phyloP scores from a whole-genome alignment of 2,888 invertebrate genomes.

The Thera obeliscata region DNA sequence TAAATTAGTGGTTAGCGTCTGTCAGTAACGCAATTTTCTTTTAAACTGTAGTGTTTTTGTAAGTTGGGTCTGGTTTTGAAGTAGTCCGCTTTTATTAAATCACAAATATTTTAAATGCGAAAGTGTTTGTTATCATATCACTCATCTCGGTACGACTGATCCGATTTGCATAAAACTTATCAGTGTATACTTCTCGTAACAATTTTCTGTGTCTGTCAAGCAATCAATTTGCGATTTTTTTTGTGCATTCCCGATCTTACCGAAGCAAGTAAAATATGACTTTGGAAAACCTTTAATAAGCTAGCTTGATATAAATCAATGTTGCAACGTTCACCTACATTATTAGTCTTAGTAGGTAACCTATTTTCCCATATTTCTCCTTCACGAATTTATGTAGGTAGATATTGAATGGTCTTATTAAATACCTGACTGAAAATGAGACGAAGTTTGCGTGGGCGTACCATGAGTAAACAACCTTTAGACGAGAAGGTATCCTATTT shows the following conservation, averaged over 20 bases:
- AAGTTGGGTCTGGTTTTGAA: background rate
- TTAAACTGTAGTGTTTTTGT: background rate
- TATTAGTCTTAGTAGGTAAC: conserved; percentile 4
- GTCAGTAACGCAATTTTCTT: conserved; percentile 30
- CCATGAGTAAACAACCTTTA: conserved; percentile 52
- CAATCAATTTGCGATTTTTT: no score
- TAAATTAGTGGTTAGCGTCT: conserved; percentile 47
- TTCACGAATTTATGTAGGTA: conserved; percentile 37
- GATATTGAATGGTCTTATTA: conserved; percentile 52
- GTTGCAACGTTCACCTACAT: conserved; percentile 6
- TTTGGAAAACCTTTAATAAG: no score
- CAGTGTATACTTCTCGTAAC: no score
- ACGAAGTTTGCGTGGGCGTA: conserved; percentile 63
- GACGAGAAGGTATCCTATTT: conserved; percentile 49
- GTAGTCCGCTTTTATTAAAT: no score
- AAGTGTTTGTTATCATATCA: no score
- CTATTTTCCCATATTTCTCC: conserved; percentile 12
- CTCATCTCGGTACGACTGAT: no score
- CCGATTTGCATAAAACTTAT: no score
- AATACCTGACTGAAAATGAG: conserved; percentile 51
- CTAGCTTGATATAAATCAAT: background rate
- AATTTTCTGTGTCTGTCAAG: no score
- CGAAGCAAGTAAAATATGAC: no score
- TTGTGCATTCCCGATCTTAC: no score
- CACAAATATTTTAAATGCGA: no score